Evolutionary conservation across 23 tunicate genomes (phyloP), one percentile per base, ranked within the genome.

Genomic region (Clavelina lepadiformis): DNA sequence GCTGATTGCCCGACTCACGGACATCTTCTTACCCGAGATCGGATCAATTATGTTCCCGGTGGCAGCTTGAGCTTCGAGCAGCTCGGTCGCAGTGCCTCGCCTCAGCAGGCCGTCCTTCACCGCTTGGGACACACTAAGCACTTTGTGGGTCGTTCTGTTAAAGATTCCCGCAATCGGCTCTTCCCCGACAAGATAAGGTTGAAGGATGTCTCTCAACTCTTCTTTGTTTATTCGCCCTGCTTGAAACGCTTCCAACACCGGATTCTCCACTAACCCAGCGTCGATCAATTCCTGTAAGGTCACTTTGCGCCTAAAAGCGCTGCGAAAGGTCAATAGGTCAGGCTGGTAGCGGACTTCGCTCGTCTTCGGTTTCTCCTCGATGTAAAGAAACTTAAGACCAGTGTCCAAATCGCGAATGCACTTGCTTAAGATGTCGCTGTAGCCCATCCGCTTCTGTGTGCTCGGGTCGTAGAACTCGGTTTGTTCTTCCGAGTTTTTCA

Each of bases 21-120:
- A 75, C 88, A 89, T 81, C 57, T 89, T 76, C 38, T 81, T 81
- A 3, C 97, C 97, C 28, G 89, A 54, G 22, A 45, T 45, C 15
- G 97, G 97, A 45, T 89, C 89, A 21, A 89, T 75, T 30, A 89
- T 81, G 61, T 74, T 64, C 27, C 97, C 97, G 27, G 97, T 89
- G 29, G 97, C 97, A 1, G 83, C 97, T 51, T 89, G 97, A 30
- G 97, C 97, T 62, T 89, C 97, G 15, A 89, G 77, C 35, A 89
- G 58, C 44, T 89, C 97, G 7, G 81, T 25, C 21, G 89, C 97
- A 6, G 97, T 81, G 2, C 76, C 60, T 1, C 82, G 62, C 1
- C 83, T 61, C 25, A 89, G 64, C 18, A 81, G 61, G 0, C 97
- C 97, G 15, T 61, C 74, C 21, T 64, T 63, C 1, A 81, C 89